These are phyloP conservation scores for Dysdera silvatica DNA, from an alignment of 1,140 invertebrate genomes.

Conservation along the genomic window DNA sequence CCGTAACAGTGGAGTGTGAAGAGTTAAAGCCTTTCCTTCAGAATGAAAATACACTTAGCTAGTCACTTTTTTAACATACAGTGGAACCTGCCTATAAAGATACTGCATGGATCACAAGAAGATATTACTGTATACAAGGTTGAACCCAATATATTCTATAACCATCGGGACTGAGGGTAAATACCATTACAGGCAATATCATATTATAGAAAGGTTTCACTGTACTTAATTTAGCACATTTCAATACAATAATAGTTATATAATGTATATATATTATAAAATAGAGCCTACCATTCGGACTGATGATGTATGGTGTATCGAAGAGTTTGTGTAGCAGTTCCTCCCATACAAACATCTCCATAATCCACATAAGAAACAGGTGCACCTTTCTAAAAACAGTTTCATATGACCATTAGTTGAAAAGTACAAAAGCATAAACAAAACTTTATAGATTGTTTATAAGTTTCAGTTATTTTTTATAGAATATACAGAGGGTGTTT, in stretches of 20 bases:
- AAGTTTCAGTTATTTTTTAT: constrained; percentile 5
- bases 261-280: not conserved
- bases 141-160: too few relatives aligned
- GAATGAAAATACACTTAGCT: too few relatives aligned
- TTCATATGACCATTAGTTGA: not conserved
- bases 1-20: too few relatives aligned
- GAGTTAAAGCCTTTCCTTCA: too few relatives aligned
- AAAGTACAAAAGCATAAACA: not conserved
- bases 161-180: too few relatives aligned
- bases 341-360: constrained; percentile 70
- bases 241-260: not conserved
- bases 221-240: too few relatives aligned
- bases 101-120: too few relatives aligned
- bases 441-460: not conserved
- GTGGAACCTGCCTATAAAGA: too few relatives aligned
- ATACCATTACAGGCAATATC: too few relatives aligned
- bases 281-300: constrained; percentile 55
- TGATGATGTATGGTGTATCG: constrained; percentile 60
- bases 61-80: too few relatives aligned
- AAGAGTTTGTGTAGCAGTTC: constrained; percentile 53
- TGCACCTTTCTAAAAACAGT: constrained; percentile 54
- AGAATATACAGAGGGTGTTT: not conserved
- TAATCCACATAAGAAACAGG: constrained; percentile 56
- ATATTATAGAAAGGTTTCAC: too few relatives aligned
- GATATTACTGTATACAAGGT: too few relatives aligned